These are phyloP conservation scores for Caenorhabditis parvicauda DNA, from an alignment of 2,888 invertebrate species.

Conservation along the genomic window DNA sequence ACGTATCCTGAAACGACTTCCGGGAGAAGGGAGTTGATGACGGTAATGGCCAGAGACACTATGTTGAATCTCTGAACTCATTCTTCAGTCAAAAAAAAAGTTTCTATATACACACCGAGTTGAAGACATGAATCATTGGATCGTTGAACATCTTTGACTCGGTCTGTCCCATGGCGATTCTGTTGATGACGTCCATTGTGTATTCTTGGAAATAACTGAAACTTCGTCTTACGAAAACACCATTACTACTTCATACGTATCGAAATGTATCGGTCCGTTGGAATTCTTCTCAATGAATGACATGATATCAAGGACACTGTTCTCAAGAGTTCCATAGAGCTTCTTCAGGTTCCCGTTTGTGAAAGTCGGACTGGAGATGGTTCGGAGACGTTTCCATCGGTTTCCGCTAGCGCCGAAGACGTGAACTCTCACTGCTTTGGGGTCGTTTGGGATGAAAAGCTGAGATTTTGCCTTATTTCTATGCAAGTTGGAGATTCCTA, in stretches of 20 bases:
- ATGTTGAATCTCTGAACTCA: too few species aligned
- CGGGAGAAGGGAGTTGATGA: too few species aligned
- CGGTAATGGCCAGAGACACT: too few species aligned
- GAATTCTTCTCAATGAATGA: conserved; percentile 61
- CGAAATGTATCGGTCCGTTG: conserved; percentile 55
- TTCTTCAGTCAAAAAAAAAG: too few species aligned
- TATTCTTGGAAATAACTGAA: conserved; percentile 64
- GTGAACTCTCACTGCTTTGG: conserved; percentile 55
- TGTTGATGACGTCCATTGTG: conserved; percentile 67
- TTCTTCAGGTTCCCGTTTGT: conserved; percentile 66
- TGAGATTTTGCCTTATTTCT: conserved; percentile 35
- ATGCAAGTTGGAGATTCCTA: conserved; percentile 28
- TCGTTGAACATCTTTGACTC: conserved; percentile 33
- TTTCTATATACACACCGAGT: too few species aligned
- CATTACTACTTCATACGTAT: too few species aligned
- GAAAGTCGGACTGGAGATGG: conserved; percentile 67
- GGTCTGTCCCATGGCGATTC: conserved; percentile 65
- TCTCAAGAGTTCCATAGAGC: conserved; percentile 63
- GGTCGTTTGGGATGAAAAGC: too few species aligned
- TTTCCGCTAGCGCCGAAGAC: conserved; percentile 64
- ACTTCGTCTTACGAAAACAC: neutral
- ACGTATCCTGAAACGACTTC: too few species aligned
- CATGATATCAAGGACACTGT: conserved; percentile 63
- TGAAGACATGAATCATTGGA: conserved; percentile 9
- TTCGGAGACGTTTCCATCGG: conserved; percentile 68